Evolutionary conservation across 1,140 invertebrate species (phyloP), one percentile per base, ranked within the genome.

Genomic region (Drosophila baimaii): DNA sequence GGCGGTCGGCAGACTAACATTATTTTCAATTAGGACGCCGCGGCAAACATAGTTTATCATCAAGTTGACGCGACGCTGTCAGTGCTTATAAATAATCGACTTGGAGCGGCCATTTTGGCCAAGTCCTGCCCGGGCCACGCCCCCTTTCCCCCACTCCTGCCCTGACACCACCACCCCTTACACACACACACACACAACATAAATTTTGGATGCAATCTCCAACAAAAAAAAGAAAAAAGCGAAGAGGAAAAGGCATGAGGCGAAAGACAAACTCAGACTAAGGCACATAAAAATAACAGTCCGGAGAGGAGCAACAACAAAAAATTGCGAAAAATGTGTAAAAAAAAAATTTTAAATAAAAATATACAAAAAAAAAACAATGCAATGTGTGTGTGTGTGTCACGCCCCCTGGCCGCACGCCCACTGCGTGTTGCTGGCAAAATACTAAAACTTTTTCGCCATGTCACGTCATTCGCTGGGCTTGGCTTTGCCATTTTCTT

Each of bases 61-160:
- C 84, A 89, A 89, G 81, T 89, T 89, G 84, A 89, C 84, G 84
- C 85, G 81, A 54, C 66, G 81, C 84, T 89, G 84, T 89, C 84
- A 84, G 81, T 90, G 85, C 85, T 89, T 90, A 89, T 89, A 89
- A 89, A 89, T 89, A 89, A 88, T 89, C 81, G 84, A 88, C 77
- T 84, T 51, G 65, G 44, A 84, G 84, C 72, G 75, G 80, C 84
- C 84, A 89, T 89, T 89, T 89, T 86, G 80, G 62, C 55, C 47
- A 64, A 65, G 73, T 57, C 65, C 52, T 46, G 68, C 27, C 15
- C 37, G 33, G 63, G 43, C 61, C 55, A 59, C 25, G 15, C 27
- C 37, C 19, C 39, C 19, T n/a, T n/a, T n/a, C 12, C 21, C 13
- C 10, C 31, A 15, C 29, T n/a, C n/a, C n/a, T n/a, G n/a, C n/a